phyloP scores from a whole-genome alignment of 2,797 vertebrate species.

The Otolemur crassicaudatus region DNA sequence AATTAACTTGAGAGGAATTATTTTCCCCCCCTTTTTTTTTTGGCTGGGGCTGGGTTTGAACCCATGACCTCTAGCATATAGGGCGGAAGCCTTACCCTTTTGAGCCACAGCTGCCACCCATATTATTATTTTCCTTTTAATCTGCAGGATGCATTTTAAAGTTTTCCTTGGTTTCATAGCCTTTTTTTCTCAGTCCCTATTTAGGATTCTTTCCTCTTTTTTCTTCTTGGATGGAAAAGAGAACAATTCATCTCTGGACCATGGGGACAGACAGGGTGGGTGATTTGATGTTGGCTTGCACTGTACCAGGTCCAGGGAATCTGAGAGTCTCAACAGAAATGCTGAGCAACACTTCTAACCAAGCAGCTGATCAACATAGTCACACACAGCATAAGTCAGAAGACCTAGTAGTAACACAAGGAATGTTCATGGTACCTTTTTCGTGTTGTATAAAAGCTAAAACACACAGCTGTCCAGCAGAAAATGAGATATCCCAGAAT shows the following conservation, averaged over 20 bases:
- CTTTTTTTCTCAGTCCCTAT: neutral
- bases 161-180: neutral
- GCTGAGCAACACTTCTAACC: neutral
- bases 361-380: neutral
- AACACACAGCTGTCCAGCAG: neutral
- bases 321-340: neutral
- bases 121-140: neutral
- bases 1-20: neutral
- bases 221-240: neutral
- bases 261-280: neutral
- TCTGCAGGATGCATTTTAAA: neutral
- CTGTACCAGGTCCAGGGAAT: fast-evolving
- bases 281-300: neutral
- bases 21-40: neutral
- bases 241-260: neutral
- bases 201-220: neutral
- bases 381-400: neutral
- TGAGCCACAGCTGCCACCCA: too few relatives aligned
- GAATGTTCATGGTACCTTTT: neutral
- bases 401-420: neutral
- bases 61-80: too few relatives aligned
- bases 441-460: neutral
- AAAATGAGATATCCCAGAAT: neutral
- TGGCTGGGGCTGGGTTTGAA: too few relatives aligned
- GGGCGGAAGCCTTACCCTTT: too few relatives aligned